Evolutionary conservation across 2,888 invertebrate genomes (phyloP).

Genomic region (Polylopha cassiicola): DNA sequence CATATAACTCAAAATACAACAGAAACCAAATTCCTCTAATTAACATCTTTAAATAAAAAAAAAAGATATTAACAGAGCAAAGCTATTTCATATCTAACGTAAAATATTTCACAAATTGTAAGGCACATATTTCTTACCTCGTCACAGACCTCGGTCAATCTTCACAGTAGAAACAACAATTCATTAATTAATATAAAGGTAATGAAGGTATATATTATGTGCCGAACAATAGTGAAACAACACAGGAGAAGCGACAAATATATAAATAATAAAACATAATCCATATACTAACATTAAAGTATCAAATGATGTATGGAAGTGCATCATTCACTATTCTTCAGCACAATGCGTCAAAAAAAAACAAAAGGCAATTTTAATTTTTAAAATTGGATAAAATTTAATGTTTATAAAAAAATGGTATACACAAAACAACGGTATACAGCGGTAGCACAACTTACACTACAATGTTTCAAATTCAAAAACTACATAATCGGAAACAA

Average conservation of each 20-base stretch:
- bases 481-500: conserved; percentile 21
- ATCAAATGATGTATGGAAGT: conserved; percentile 65
- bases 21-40: conserved; percentile 2
- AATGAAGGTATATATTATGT: conserved; percentile 69
- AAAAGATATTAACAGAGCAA: conserved; percentile 1
- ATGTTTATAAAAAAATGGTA: conserved; percentile 52
- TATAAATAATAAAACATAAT: conserved; percentile 32
- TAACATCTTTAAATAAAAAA: conserved; percentile 2
- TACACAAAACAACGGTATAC: conserved; percentile 21
- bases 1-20: too few relatives aligned
- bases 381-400: conserved; percentile 52
- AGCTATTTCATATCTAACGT: conserved; percentile 20
- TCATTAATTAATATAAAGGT: conserved; percentile 18
- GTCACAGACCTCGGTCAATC: conserved; percentile 23
- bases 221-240: conserved; percentile 91
- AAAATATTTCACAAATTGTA: conserved; percentile 49
- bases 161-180: conserved; percentile 37
- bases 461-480: conserved; percentile 32
- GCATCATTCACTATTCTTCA: conserved; percentile 77
- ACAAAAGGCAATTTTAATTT: conserved; percentile 40
- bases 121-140: conserved; percentile 76
- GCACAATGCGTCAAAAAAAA: conserved; percentile 60
- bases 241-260: conserved; percentile 43
- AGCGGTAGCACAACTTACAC: conserved; percentile 35
- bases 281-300: conserved; percentile 27